These are phyloP conservation scores for Xiphophorus hellerii DNA, from an alignment of 2,113 vertebrate genomes.

Conservation along the genomic window DNA sequence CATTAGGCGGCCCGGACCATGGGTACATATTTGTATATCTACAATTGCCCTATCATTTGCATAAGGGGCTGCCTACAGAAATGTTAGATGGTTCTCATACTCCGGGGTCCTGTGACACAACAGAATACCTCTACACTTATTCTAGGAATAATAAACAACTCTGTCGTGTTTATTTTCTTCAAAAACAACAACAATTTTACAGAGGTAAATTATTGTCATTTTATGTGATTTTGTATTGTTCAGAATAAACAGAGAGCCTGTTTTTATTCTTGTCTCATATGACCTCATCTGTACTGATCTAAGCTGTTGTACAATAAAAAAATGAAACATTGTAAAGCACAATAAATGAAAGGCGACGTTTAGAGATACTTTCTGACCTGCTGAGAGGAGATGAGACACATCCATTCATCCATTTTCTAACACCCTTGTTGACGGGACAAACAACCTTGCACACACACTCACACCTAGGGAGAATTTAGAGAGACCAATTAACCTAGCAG, in stretches of 20 bases:
- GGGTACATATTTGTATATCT: constrained; percentile 81
- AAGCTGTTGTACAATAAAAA: background rate
- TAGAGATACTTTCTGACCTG: background rate
- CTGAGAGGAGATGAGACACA: background rate
- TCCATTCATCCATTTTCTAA: too few species aligned
- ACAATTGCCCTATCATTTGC: constrained; percentile 78
- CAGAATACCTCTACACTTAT: constrained; percentile 44
- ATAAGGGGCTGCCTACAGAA: constrained; percentile 62
- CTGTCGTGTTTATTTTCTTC: constrained; percentile 18
- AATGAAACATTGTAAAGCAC: background rate
- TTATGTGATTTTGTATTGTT: background rate
- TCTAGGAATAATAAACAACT: constrained; percentile 51
- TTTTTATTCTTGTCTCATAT: background rate
- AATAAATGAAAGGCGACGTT: background rate
- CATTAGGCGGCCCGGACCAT: constrained; percentile 69
- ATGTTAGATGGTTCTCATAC: constrained; percentile 37
- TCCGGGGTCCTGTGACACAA: constrained; percentile 48
- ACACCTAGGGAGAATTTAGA: too few species aligned
- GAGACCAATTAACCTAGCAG: too few species aligned
- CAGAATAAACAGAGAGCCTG: too few species aligned
- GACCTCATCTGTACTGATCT: background rate
- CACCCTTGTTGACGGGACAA: too few species aligned
- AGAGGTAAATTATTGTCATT: background rate
- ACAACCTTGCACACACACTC: too few species aligned
- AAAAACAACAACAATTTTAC: background rate